A percentile compares a stretch with the other conserved stretches of the same genome.
Evolutionary conservation across 1,140 invertebrate genomes (phyloP).

Genomic region (Drosophila hydei): DNA sequence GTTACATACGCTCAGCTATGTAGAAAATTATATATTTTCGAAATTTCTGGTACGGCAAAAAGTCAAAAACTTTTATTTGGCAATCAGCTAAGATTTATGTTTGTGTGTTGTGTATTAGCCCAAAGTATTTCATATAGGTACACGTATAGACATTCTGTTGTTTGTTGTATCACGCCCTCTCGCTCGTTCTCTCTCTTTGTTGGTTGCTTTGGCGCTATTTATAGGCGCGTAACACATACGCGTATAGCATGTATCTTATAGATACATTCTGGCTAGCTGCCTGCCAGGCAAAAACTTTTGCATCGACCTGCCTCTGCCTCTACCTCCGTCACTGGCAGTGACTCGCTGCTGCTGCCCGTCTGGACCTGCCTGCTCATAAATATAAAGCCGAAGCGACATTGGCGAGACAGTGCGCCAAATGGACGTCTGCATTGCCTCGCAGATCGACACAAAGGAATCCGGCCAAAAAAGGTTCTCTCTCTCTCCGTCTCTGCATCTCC

Average conservation of each 20-base stretch:
- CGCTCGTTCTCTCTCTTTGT: background rate
- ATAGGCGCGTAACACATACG: conserved; percentile 68
- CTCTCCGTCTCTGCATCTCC: background rate
- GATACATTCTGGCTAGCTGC: conserved; percentile 59
- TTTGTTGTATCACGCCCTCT: conserved; percentile 1
- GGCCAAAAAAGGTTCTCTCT: conserved; percentile 39
- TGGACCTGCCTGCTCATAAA: conserved; percentile 70
- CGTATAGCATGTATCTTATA: conserved; percentile 70
- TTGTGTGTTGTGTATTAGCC: conserved; percentile 57
- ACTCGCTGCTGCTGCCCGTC: conserved; percentile 18
- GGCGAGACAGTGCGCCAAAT: conserved; percentile 66
- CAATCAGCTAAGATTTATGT: conserved; percentile 70
- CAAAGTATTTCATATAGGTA: conserved; percentile 45
- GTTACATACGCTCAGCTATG: background rate
- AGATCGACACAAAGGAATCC: conserved; percentile 51
- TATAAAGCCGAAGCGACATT: conserved; percentile 59
- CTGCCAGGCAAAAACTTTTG: conserved; percentile 45
- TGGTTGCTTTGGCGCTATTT: conserved; percentile 70
- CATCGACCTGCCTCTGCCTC: conserved; percentile 38
- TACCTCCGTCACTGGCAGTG: background rate
- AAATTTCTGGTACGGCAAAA: conserved; percentile 37
- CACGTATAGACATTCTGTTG: conserved; percentile 12
- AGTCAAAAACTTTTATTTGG: conserved; percentile 60
- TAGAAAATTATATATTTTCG: conserved; percentile 28
- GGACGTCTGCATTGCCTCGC: conserved; percentile 33